Percentiles rank a stretch among this genome's conserved stretches.
Conservation (phyloP, 1,140 invertebrate genomes). For the Babylonia areolata region DNA sequence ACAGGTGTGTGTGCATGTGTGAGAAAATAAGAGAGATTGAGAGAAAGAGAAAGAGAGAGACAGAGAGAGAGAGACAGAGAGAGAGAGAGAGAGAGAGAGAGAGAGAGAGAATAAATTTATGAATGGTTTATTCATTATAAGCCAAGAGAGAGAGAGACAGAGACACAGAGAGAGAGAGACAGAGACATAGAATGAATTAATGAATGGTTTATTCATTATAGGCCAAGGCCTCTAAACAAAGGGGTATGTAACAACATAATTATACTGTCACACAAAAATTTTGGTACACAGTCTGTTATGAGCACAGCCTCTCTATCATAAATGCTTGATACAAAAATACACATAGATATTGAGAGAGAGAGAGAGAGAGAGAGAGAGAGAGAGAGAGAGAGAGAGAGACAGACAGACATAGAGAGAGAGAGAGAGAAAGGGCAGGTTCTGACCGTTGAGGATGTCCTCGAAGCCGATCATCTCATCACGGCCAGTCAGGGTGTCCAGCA, state of each 20-base stretch:
- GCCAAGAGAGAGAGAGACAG: neutral
- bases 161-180: neutral
- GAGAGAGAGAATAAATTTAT: neutral
- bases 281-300: no score
- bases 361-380: neutral
- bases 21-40: no score
- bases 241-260: no score
- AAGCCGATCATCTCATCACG: slow-evolving; percentile 87
- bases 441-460: slow-evolving; percentile 87
- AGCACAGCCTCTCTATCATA: no score
- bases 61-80: neutral
- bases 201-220: neutral
- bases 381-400: neutral
- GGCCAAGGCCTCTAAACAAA: no score
- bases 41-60: no score
- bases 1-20: no score
- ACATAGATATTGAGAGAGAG: neutral
- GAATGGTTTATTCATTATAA: no score
- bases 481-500: slow-evolving; percentile 76
- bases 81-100: neutral
- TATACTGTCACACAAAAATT: no score
- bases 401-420: neutral
- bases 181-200: neutral
- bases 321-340: no score
- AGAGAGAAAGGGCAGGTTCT: slow-evolving; percentile 33